Evolutionary conservation across 2,888 invertebrate genomes (phyloP), one percentile per base, ranked within the genome.

Genomic region (Pilophorus perplexus): DNA sequence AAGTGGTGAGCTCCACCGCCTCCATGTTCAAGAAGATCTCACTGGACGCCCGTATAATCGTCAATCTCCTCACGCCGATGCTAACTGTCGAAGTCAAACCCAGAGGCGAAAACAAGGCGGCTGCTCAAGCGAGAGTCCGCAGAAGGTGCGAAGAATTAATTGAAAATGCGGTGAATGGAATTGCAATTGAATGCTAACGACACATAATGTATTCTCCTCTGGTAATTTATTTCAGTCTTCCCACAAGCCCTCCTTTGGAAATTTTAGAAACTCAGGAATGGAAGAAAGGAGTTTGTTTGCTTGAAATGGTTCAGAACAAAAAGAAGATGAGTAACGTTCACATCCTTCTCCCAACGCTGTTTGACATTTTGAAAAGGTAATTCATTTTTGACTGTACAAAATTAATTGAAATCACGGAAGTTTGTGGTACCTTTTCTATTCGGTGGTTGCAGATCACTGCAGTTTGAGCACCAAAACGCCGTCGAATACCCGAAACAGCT

Each of bases 401-500:
- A n/a, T n/a, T n/a, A n/a, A n/a, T n/a, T n/a, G n/a, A n/a, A n/a
- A n/a, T n/a, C n/a, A n/a, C n/a, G n/a, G n/a, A n/a, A n/a, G n/a
- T n/a, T n/a, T n/a, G n/a, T n/a, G n/a, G n/a, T n/a, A n/a, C n/a
- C n/a, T n/a, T n/a, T n/a, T n/a, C n/a, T n/a, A n/a, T n/a, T n/a
- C n/a, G n/a, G n/a, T n/a, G n/a, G n/a, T n/a, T n/a, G 2, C 71
- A 79, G 79, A 67, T 91, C 92, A 71, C 78, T 93, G 40, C 82
- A 86, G 69, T 85, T 90, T 72, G 92, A 93, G 73, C 88, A 90
- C 71, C 90, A 91, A 73, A 84, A 85, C 1, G 83, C 85, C 16
- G 84, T 90, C 0, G 95, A 96, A 75, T 96, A 96, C 75, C 84
- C 89, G 0, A 93, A 93, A 76, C 95, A 96, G 75, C 78, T 96